These are phyloP conservation scores for Idaea straminata DNA, from an alignment of 2,888 invertebrate genomes.

Conservation along the genomic window DNA sequence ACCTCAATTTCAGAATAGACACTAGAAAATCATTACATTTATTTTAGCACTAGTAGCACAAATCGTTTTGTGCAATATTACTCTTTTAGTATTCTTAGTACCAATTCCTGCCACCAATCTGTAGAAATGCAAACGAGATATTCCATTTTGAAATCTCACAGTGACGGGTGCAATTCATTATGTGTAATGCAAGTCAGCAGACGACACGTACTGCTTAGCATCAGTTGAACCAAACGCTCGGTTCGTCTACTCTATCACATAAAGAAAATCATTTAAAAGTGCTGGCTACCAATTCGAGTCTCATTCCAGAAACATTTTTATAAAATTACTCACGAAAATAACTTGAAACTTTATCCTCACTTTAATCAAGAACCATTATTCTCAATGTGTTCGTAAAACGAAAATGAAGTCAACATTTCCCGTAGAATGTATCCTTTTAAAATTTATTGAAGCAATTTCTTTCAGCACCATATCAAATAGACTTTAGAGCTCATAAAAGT, in stretches of 20 bases:
- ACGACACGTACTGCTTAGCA: too few species aligned
- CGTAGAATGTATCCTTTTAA: conserved; percentile 16
- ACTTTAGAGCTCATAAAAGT: conserved; percentile 33
- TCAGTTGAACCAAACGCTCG: too few species aligned
- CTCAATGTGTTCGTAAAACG: neutral
- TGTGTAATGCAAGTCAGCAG: too few species aligned
- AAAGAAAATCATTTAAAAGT: neutral
- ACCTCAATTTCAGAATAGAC: too few species aligned
- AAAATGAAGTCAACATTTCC: neutral
- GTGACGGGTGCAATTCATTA: too few species aligned
- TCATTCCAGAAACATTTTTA: neutral
- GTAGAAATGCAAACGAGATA: too few species aligned
- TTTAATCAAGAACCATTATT: conserved; percentile 1
- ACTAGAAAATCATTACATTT: too few species aligned
- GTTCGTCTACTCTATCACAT: neutral
- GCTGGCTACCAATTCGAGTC: neutral
- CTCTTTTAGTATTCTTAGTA: too few species aligned
- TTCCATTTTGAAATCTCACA: too few species aligned
- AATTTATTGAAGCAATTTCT: conserved; percentile 35
- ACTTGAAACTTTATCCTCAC: conserved; percentile 2
- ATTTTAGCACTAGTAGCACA: too few species aligned
- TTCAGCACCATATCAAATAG: conserved; percentile 32
- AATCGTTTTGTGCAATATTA: too few species aligned
- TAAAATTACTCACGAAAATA: neutral
- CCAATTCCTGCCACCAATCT: too few species aligned